Percentiles rank a stretch among this genome's conserved stretches.
phyloP scores from a whole-genome alignment of 2,113 vertebrate genomes.

The Daboia siamensis region DNA sequence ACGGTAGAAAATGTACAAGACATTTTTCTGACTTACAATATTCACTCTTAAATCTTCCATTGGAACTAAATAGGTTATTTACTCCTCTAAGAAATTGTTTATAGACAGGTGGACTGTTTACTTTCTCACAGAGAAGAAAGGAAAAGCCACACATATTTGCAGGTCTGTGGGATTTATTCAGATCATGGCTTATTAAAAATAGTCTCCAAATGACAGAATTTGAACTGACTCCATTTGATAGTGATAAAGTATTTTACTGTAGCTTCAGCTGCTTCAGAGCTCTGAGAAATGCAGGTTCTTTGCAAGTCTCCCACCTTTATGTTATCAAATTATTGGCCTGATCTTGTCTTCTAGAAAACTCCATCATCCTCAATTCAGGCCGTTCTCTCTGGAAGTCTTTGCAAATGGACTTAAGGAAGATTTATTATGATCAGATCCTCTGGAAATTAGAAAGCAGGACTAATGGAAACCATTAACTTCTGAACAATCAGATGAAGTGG shows the following conservation, averaged over 20 bases:
- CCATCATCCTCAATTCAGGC: constrained; percentile 37
- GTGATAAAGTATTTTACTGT: not conserved
- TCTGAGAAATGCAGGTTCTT: not conserved
- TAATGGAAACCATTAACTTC: constrained; percentile 74
- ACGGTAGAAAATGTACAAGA: not conserved
- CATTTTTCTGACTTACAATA: not conserved
- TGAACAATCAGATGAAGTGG: constrained; percentile 65
- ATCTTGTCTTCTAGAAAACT: constrained; percentile 40
- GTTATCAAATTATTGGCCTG: not conserved
- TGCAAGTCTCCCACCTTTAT: not conserved
- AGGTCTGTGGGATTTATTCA: not conserved
- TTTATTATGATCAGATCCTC: constrained; percentile 62
- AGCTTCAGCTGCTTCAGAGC: not conserved
- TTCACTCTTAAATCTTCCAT: not conserved
- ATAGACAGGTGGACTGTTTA: not conserved
- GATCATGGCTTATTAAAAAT: not conserved
- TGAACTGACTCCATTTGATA: not conserved
- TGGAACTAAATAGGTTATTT: not conserved
- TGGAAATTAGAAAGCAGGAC: constrained; percentile 70
- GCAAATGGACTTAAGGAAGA: constrained; percentile 53
- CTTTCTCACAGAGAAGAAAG: not conserved
- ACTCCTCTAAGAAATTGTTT: not conserved
- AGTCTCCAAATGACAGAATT: not conserved
- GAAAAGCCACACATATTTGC: not conserved
- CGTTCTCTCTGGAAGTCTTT: constrained; percentile 41